phyloP scores from a whole-genome alignment of 2,113 vertebrate species.

The Alligator mississippiensis region DNA sequence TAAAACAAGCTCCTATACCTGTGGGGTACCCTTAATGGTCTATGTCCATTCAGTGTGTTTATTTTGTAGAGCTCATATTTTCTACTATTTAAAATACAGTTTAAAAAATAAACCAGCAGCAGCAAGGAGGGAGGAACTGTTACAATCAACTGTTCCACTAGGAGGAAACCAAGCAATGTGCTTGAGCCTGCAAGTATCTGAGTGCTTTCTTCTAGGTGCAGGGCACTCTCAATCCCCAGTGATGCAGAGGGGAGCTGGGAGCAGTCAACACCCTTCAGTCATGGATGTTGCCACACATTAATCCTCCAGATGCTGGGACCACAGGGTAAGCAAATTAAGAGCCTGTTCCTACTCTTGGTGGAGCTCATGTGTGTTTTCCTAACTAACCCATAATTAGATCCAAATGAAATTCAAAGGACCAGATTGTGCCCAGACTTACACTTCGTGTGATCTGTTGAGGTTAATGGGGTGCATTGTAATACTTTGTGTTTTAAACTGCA shows the following conservation, averaged over 20 bases:
- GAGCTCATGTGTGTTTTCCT: background rate
- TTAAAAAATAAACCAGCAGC: background rate
- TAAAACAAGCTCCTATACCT: background rate
- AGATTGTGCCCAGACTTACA: background rate
- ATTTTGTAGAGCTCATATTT: background rate
- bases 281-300: fast-evolving
- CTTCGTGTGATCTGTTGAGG: background rate
- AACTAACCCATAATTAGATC: background rate
- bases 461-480: background rate
- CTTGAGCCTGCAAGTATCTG: background rate
- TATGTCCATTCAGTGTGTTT: background rate
- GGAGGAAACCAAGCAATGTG: background rate
- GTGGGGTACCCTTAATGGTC: background rate
- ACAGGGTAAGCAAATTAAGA: background rate
- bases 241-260: background rate
- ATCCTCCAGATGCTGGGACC: background rate
- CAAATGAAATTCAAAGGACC: background rate
- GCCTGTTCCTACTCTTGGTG: background rate
- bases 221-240: background rate
- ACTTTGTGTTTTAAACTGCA: background rate
- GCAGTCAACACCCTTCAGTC: background rate
- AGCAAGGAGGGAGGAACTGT: background rate
- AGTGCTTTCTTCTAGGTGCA: too few species aligned
- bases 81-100: background rate
- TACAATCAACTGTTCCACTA: background rate